phyloP scores from a whole-genome alignment of 1,140 invertebrate species.

The Anastatus disparis region DNA sequence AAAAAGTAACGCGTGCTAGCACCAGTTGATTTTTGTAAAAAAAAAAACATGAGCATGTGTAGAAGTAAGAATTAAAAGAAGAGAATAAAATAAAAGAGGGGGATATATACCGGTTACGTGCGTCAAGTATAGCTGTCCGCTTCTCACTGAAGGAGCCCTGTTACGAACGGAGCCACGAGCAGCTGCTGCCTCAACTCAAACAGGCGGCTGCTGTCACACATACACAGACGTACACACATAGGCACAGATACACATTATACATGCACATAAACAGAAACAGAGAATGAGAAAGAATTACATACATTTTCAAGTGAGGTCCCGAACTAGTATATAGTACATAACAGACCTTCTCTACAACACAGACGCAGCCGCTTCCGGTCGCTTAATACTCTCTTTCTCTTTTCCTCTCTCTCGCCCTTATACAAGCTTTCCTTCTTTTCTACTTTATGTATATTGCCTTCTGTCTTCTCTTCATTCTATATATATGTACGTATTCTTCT shows the following conservation, averaged over 20 bases:
- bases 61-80: too few relatives aligned
- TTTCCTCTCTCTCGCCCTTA: too few relatives aligned
- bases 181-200: background rate
- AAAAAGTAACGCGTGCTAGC: too few relatives aligned
- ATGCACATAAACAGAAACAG: too few relatives aligned
- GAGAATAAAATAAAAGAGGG: too few relatives aligned
- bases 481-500: too few relatives aligned
- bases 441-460: background rate
- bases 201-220: background rate
- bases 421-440: too few relatives aligned
- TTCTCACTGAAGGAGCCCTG: slow-evolving; percentile 9
- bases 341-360: background rate
- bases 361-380: slow-evolving; percentile 4
- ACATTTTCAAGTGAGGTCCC: slow-evolving; percentile 24
- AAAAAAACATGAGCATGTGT: background rate
- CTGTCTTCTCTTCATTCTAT: too few relatives aligned
- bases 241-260: background rate
- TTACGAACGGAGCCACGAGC: background rate
- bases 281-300: background rate
- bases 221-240: background rate
- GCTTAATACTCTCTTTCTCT: too few relatives aligned
- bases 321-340: too few relatives aligned
- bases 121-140: slow-evolving; percentile 1
- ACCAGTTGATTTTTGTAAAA: background rate
- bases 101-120: too few relatives aligned